Evolutionary conservation across 2,113 vertebrate genomes (phyloP).

Genomic region (Neogale vison): DNA sequence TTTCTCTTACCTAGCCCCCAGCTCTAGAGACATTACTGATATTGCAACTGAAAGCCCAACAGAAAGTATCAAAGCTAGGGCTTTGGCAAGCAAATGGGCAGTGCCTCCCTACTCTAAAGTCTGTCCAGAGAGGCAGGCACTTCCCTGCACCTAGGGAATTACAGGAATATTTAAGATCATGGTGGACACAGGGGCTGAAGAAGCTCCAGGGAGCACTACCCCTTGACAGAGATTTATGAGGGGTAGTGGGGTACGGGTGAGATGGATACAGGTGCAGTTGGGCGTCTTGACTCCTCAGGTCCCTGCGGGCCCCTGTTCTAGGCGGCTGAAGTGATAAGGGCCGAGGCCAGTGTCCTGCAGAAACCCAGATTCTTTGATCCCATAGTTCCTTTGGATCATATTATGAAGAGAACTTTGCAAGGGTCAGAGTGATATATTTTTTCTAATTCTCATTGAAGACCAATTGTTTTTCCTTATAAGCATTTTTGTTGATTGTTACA

Average conservation of each 20-base stretch:
- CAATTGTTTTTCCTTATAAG: background rate
- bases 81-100: background rate
- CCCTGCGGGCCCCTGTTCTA: background rate
- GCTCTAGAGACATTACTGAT: background rate
- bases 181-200: background rate
- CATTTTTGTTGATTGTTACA: background rate
- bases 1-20: background rate
- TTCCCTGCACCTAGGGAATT: background rate
- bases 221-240: background rate
- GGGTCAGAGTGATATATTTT: background rate
- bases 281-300: background rate
- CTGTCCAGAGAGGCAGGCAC: background rate
- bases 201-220: background rate
- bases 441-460: background rate
- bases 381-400: background rate
- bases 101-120: background rate
- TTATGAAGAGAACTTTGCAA: slow-evolving; percentile 4
- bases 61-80: background rate
- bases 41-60: background rate
- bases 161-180: background rate
- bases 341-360: background rate
- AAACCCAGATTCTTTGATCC: background rate
- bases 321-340: background rate
- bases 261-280: background rate
- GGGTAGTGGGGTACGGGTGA: background rate